Evolutionary conservation across 2,113 vertebrate species (phyloP).

Genomic region (Neofelis nebulosa): DNA sequence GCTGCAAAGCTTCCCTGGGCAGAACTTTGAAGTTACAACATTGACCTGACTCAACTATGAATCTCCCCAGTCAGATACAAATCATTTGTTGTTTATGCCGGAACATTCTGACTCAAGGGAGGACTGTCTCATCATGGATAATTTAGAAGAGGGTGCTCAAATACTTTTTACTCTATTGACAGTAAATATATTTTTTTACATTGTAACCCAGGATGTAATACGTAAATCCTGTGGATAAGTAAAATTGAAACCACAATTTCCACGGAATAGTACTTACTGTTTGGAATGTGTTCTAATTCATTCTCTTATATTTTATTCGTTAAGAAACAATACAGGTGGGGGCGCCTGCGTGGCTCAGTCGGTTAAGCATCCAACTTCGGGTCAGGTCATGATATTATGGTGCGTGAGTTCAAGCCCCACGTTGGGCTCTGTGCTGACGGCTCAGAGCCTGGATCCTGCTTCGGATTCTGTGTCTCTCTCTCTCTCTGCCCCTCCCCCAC

Average conservation of each 20-base stretch:
- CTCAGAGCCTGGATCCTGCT: too few species aligned
- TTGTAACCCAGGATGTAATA: background rate
- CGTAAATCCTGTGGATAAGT: background rate
- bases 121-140: background rate
- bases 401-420: too few species aligned
- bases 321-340: background rate
- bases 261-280: background rate
- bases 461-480: too few species aligned
- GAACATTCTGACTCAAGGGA: background rate
- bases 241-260: background rate
- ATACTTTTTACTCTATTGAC: background rate
- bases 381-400: too few species aligned
- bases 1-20: background rate
- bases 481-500: too few species aligned
- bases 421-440: too few species aligned
- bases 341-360: too few species aligned
- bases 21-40: background rate
- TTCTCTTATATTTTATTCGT: background rate
- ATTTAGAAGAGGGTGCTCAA: background rate
- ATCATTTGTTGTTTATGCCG: background rate
- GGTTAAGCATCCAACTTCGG: too few species aligned
- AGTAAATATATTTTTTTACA: background rate
- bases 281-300: background rate
- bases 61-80: background rate
- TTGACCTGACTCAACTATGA: background rate